phyloP scores from a whole-genome alignment of 2,797 vertebrate genomes.

The Gephyroberyx darwinii region DNA sequence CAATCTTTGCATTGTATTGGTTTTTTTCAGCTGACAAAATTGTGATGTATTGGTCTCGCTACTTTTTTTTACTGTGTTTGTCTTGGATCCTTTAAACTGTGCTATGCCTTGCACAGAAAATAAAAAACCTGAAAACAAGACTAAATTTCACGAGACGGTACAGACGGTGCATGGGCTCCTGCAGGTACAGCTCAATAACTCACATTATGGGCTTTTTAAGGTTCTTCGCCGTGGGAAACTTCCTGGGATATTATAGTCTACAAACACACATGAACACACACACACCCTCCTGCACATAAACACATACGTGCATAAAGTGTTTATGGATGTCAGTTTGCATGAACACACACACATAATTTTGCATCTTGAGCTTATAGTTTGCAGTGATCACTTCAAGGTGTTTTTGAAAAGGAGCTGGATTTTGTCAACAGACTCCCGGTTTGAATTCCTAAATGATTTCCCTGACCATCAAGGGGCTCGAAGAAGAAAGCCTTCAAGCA shows the following conservation, averaged over 20 bases:
- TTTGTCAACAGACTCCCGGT: conserved; percentile 43
- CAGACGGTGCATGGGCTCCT: conserved; percentile 12
- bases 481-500: conserved; percentile 44
- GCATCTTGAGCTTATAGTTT: conserved; percentile 10
- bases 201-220: conserved; percentile 29
- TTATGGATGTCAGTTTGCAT: conserved; percentile 3
- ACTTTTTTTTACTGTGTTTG: conserved; percentile 28
- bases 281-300: conserved; percentile 6
- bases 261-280: conserved; percentile 16
- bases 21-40: conserved; percentile 29
- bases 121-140: neutral
- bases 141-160: conserved; percentile 23
- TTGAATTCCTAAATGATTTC: conserved; percentile 52
- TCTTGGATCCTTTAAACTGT: conserved; percentile 19
- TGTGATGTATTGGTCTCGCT: conserved; percentile 19
- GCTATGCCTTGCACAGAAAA: neutral
- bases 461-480: conserved; percentile 34
- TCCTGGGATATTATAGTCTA: conserved; percentile 16
- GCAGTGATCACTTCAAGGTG: conserved; percentile 25
- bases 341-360: conserved; percentile 25
- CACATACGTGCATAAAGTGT: conserved; percentile 1
- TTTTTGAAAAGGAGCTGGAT: conserved; percentile 21
- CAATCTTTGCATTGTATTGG: neutral
- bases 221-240: conserved; percentile 26
- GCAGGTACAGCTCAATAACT: conserved; percentile 8